Base-by-base conservation (phyloP, 2,113 vertebrate species). In the Malurus alboscapulatus region DNA sequence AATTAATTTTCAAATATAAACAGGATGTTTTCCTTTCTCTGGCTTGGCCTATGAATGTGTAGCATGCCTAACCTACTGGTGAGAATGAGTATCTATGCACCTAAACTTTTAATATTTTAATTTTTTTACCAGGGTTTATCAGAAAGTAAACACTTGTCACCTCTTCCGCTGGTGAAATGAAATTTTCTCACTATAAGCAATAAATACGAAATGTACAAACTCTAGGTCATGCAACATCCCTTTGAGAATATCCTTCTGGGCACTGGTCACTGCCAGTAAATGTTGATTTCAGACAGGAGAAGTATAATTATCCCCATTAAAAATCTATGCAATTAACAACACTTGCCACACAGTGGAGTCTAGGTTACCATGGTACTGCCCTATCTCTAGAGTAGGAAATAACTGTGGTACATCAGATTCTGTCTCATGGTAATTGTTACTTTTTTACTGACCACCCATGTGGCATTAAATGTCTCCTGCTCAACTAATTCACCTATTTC, bases 401-500 rank as follows among this genome's bases (percentile, higher is more conserved):
- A 93, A 84, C 86, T 80, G 82, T 74, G 79, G 66, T 75, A 68
- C 86, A 95, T 92, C 61, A 81, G 65, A 93, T 94, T 93, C 65
- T n/a, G 5, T 88, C 76, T 90, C 93, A 90, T 78, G 73, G 83
- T 95, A 95, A 96, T 96, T 95, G 76, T 83, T 94, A 61, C 83
- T 84, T 95, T 96, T 95, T 90, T 93, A 78, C 86, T 96, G 92
- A 84, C 92, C 88, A 78, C 91, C 88, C 45, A 63, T 55, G 50
- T 86, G 72, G 88, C 69, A 84, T 93, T 93, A 94, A 94, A 96
- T 93, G 76, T 94, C 91, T 92, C 94, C 94, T 92, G 61, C 76
- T 85, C 88, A 77, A 93, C 86, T 94, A 96, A 96, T 96, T 95
- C 91, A 90, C 84, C 76, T 84, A 84, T 94, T 96, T 95, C 90